Conservation (phyloP, 2,888 invertebrate species). For the Macrosiphum euphorbiae region DNA sequence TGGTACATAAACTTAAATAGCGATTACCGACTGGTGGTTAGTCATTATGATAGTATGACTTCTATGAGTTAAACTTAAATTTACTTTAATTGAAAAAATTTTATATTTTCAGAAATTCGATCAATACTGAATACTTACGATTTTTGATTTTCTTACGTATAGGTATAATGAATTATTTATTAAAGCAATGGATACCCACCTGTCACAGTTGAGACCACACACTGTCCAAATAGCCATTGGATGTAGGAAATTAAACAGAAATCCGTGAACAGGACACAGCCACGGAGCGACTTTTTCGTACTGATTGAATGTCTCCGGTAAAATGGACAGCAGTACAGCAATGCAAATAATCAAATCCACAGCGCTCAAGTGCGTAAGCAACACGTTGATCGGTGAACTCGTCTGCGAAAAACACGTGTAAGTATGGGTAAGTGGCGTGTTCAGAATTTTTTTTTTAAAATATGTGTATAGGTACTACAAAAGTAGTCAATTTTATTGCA, state of each 20-base stretch:
- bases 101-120: background rate
- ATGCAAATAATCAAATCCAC: slow-evolving; percentile 72
- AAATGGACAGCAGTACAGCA: slow-evolving; percentile 75
- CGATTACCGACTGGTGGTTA: background rate
- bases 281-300: slow-evolving; percentile 47
- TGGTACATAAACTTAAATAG: background rate
- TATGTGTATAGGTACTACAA: background rate
- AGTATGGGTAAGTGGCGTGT: background rate
- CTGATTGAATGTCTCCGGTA: slow-evolving; percentile 43
- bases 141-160: background rate
- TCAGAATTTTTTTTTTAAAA: background rate
- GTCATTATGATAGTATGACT: background rate
- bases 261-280: slow-evolving; percentile 77
- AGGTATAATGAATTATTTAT: background rate
- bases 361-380: slow-evolving; percentile 80
- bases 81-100: background rate
- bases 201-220: slow-evolving; percentile 83
- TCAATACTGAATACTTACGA: background rate
- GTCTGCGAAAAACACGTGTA: slow-evolving; percentile 65
- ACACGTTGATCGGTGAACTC: slow-evolving; percentile 78
- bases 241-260: slow-evolving; percentile 79
- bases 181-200: slow-evolving; percentile 65
- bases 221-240: slow-evolving; percentile 85
- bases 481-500: background rate
- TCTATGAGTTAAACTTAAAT: background rate